Evolutionary conservation across 2,888 invertebrate species (phyloP), one percentile per base, ranked within the genome.

Genomic region (Phrixothrix hirtus): DNA sequence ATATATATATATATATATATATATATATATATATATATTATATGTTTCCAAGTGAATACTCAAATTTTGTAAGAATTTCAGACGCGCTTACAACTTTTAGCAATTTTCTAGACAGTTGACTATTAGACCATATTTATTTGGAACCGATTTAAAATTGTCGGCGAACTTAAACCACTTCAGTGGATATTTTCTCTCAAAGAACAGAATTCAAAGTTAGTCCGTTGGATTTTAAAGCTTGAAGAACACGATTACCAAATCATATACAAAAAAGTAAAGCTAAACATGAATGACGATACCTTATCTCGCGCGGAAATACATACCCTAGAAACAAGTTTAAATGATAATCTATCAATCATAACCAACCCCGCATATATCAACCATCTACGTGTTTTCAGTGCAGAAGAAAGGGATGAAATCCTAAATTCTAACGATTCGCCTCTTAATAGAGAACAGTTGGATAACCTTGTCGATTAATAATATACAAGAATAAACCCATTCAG

Each of bases 181-280:
- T 75, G 71, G 69, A 38, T 75, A 0, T 67, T 72, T 61, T 65
- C 57, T 0, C 30, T 73, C 0, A 74, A 74, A 59, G 71, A 75
- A 5, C 73, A 72, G 0, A 71, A 68, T 16, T 68, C 69, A 0
- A 57, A 63, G 35, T 35, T 73, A 2, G 63, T 72, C 55, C 52
- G 74, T 2, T 75, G 73, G 74, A 49, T 66, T 10, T 38, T 74
- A 7, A 67, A 62, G 48, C 43, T 71, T 10, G 62, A 65, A 43
- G 70, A 72, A 46, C 70, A 55, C 14, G 64, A 65, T 15, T 63
- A 63, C 38, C 55, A 62, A 55, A 60, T 68, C 4, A 45, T 65
- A 1, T 67, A 68, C 31, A 69, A 68, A 59, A 41, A 41, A 30
- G 41, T 29, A 5, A 30, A 41, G n/a, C n/a, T 12, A 1, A 41